Percentiles rank a stretch among this genome's conserved stretches.
Conservation (phyloP, 2,797 vertebrate genomes). For the Fistularia tabacaria region DNA sequence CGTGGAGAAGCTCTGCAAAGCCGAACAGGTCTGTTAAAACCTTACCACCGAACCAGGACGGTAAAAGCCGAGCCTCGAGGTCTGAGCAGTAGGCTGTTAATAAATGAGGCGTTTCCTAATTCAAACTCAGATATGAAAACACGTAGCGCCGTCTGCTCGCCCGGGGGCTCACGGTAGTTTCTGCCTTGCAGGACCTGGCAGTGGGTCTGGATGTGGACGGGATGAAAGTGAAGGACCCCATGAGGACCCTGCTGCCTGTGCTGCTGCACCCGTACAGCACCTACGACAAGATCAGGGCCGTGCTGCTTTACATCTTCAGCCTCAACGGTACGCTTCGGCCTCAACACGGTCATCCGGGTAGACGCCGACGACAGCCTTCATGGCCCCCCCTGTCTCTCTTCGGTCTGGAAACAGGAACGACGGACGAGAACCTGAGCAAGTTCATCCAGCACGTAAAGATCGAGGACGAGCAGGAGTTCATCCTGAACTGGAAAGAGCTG, state of each 20-base stretch:
- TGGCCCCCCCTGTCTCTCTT: not conserved
- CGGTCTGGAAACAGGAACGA: conserved; percentile 79
- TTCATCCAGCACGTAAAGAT: conserved; percentile 95
- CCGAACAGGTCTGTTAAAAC: conserved; percentile 83
- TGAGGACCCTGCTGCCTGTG: conserved; percentile 94
- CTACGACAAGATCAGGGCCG: conserved; percentile 91
- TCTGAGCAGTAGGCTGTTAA: no score
- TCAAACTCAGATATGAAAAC: no score
- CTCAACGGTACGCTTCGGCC: conserved; percentile 76
- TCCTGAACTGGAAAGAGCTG: conserved; percentile 92
- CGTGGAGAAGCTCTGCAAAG: conserved; percentile 94
- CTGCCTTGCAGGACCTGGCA: conserved; percentile 80
- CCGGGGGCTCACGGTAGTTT: not conserved
- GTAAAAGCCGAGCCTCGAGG: no score
- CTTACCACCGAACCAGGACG: not conserved
- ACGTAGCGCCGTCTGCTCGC: conserved; percentile 6
- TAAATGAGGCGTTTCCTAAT: no score
- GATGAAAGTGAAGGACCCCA: conserved; percentile 88
- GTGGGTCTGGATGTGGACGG: conserved; percentile 89
- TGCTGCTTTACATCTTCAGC: conserved; percentile 96
- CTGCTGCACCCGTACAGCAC: conserved; percentile 81
- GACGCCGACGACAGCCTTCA: not conserved
- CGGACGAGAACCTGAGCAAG: conserved; percentile 92
- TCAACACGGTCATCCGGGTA: not conserved
- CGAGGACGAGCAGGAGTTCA: conserved; percentile 86